Evolutionary conservation across 2,888 invertebrate genomes (phyloP).

Genomic region (Entomobrya proxima): DNA sequence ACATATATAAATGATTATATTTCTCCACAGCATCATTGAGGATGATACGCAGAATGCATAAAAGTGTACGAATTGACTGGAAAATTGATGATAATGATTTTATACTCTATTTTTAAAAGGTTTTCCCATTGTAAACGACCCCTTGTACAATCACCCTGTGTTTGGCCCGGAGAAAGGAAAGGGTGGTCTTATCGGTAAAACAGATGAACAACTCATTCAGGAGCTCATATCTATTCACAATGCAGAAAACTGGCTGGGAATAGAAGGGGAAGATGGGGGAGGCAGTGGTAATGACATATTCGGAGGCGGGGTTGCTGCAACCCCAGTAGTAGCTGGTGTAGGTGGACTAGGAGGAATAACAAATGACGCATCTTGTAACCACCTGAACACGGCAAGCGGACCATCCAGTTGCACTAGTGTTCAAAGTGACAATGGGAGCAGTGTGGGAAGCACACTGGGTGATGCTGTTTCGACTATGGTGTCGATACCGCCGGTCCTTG

Average conservation of each 20-base stretch:
- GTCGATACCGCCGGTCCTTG: background rate
- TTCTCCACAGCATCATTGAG: no score
- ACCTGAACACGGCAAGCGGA: conserved; percentile 57
- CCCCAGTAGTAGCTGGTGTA: conserved; percentile 19
- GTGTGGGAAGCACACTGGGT: conserved; percentile 35
- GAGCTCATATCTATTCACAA: conserved; percentile 95
- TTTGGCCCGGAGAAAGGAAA: conserved; percentile 96
- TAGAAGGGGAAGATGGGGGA: conserved; percentile 89
- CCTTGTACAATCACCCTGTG: conserved; percentile 95
- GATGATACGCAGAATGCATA: no score
- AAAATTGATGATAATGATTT: background rate
- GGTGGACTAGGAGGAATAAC: background rate
- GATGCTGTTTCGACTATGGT: background rate
- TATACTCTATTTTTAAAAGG: no score
- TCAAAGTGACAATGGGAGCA: conserved; percentile 58
- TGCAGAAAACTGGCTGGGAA: conserved; percentile 94
- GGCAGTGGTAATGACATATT: conserved; percentile 75
- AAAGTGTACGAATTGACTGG: background rate
- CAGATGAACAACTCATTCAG: conserved; percentile 90
- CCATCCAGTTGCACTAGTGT: conserved; percentile 57
- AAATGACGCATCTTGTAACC: conserved; percentile 38
- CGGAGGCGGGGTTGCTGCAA: conserved; percentile 54
- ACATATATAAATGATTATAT: no score
- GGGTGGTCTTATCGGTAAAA: conserved; percentile 89
- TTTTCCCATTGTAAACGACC: conserved; percentile 97